Conservation (phyloP, 2,113 vertebrate genomes). For the Gila orcuttii region DNA sequence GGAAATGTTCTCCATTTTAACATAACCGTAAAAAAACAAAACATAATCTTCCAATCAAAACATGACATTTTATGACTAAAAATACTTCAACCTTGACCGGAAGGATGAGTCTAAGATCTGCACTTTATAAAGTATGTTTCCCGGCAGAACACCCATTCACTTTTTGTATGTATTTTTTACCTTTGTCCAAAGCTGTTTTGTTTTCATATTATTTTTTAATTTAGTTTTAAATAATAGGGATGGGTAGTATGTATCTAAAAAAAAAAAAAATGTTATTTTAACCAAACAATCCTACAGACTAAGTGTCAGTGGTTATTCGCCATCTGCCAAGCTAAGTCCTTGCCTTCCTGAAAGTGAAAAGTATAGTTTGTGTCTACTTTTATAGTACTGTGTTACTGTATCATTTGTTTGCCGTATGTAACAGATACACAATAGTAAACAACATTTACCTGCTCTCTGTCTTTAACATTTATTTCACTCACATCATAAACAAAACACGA, state of each 20-base stretch:
- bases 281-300: conserved; percentile 60
- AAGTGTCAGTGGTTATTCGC: conserved; percentile 64
- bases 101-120: conserved; percentile 60
- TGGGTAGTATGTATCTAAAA: conserved; percentile 57
- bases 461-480: conserved; percentile 55
- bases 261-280: conserved; percentile 60
- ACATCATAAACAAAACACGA: background rate
- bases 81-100: conserved; percentile 57
- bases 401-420: conserved; percentile 67
- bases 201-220: conserved; percentile 58
- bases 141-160: conserved; percentile 56
- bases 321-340: conserved; percentile 65
- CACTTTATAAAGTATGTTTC: conserved; percentile 67
- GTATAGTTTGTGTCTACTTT: conserved; percentile 69
- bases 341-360: conserved; percentile 70
- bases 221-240: conserved; percentile 62
- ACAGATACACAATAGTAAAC: conserved; percentile 67
- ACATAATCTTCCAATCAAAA: conserved; percentile 60
- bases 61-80: conserved; percentile 55
- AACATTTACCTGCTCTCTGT: conserved; percentile 64
- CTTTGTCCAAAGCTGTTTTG: conserved; percentile 60
- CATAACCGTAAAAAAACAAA: conserved; percentile 33
- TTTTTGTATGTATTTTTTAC: conserved; percentile 61
- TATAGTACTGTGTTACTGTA: conserved; percentile 65
- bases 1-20: conserved; percentile 51